Evolutionary conservation across 2,888 invertebrate species (phyloP), one percentile per base, ranked within the genome.

Genomic region (Cepaea hortensis): DNA sequence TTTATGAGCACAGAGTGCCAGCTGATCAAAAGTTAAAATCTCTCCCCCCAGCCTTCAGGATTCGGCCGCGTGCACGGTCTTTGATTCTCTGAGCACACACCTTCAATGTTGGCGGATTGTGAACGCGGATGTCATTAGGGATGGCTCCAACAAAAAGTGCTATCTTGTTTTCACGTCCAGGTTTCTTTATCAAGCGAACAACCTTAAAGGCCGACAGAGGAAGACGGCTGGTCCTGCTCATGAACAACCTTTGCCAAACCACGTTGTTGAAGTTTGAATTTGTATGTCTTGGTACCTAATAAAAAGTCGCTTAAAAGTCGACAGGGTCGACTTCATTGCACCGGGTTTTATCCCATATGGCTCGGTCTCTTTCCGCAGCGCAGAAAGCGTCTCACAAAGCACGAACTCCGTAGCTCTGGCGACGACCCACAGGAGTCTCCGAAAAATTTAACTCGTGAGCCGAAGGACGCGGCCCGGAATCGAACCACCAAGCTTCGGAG

Each of bases 231-330:
- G 97, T 98, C 94, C 97, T 97, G 95, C 98, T 98, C 99, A 99
- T 99, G n/a, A 95, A 99, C 93, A 99, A 96, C 93, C 99, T 96
- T 94, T 97, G 97, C 94, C 99, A 95, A 85, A 99, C 96, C 92
- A 99, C 98, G 95, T 96, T 96, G 95, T 99, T 99, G 96, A 99
- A 99, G 96, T 99, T 99, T 92, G 98, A 96, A 95, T 97, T 97
- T 79, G 99, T 99, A 95, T 99, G 97, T 92, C 99, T 97, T 87
- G 99, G 98, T 96, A 99, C 96, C 95, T 97, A 99, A 93, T 98
- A 97, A 96, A 99, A 99, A n/a, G n/a, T n/a, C n/a, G n/a, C n/a
- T n/a, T n/a, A n/a, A n/a, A n/a, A n/a, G n/a, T n/a, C n/a, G n/a
- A n/a, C n/a, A n/a, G n/a, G n/a, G n/a, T n/a, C n/a, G n/a, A n/a